Base-by-base conservation (phyloP, 2,113 vertebrate genomes). In the Ceyx margarethae region DNA sequence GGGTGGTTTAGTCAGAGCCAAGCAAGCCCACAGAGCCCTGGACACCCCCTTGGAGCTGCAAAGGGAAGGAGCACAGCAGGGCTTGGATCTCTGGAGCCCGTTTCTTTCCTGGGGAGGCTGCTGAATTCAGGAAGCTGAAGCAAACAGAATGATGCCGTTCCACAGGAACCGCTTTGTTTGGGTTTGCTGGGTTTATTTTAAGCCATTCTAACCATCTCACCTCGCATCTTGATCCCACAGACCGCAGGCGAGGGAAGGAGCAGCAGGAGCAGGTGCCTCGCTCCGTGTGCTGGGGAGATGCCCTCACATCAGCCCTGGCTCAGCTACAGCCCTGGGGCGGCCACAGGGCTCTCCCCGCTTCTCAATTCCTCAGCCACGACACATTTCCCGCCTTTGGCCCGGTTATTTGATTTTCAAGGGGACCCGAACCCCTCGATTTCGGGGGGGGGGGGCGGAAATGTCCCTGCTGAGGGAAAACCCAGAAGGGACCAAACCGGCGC, bases 171-270 rank as follows among this genome's bases (percentile, higher is more conserved):
- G 25, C 67, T 26, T 73, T 26, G 21, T 37, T 74, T 46, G 9
- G 46, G 22, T 48, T 17, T 45, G 37, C 45, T 16, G 45, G 45
- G 21, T n/a, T 33, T 13, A 20, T 57, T n/a, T 58, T 5, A 50
- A 50, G 45, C 5, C n/a, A 2, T 16, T 11, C 37, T 7, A 68
- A 19, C 28, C 35, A 11, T 5, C 73, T 33, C 33, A 19, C 33
- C 50, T 53, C 26, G 11, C 19, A 13, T 3, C 9, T 3, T 4
- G 5, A 9, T 35, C 29, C 15, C 35, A 15, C 21, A 5, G 46
- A 54, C 16, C 4, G 1, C 25, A 0, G 1, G 2, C 22, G 11
- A 4, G 6, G 0, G 28, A 50, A 45, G 31, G 9, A 14, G 64
- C 13, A 0, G 56, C 0, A 16, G 50, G 15, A 57, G 87, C 22